Conservation (phyloP, 2,113 vertebrate species). For the Xiphophorus hellerii region DNA sequence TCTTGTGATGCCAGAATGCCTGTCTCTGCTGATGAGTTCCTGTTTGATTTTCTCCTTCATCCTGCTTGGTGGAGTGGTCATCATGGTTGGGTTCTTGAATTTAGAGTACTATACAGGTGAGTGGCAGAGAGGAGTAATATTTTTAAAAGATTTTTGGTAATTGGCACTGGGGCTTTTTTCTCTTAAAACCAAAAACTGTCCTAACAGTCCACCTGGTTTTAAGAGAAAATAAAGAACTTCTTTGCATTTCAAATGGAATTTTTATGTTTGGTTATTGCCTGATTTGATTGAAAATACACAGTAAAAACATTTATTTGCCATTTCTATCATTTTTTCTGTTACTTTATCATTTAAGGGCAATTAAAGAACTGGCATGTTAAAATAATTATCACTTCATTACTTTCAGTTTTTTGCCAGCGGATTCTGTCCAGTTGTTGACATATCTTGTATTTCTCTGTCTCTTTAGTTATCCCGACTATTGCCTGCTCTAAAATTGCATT, state of each 20-base stretch:
- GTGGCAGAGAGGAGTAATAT: conserved; percentile 15
- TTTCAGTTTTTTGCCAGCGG: background rate
- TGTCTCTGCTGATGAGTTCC: conserved; percentile 81
- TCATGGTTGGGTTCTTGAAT: conserved; percentile 88
- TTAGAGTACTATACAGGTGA: conserved; percentile 91
- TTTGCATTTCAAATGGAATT: too few relatives aligned
- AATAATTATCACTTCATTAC: background rate
- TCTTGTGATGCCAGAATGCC: conserved; percentile 78
- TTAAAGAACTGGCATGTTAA: too few relatives aligned
- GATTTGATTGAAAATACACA: too few relatives aligned
- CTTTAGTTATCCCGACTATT: conserved; percentile 89
- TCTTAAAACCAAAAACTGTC: too few relatives aligned
- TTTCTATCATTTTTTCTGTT: too few relatives aligned
- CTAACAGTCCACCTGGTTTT: too few relatives aligned
- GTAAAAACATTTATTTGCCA: too few relatives aligned
- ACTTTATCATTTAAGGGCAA: too few relatives aligned
- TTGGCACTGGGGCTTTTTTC: background rate
- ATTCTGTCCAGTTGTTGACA: background rate
- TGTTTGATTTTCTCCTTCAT: conserved; percentile 86
- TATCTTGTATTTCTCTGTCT: background rate
- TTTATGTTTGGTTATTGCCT: too few relatives aligned
- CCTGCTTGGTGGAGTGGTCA: conserved; percentile 83
- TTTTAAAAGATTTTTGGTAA: too few relatives aligned
- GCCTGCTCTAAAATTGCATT: conserved; percentile 91
- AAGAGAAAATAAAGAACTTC: too few relatives aligned